Evolutionary conservation across 2,797 vertebrate genomes (phyloP).

Genomic region (Darevskia nairensis): DNA sequence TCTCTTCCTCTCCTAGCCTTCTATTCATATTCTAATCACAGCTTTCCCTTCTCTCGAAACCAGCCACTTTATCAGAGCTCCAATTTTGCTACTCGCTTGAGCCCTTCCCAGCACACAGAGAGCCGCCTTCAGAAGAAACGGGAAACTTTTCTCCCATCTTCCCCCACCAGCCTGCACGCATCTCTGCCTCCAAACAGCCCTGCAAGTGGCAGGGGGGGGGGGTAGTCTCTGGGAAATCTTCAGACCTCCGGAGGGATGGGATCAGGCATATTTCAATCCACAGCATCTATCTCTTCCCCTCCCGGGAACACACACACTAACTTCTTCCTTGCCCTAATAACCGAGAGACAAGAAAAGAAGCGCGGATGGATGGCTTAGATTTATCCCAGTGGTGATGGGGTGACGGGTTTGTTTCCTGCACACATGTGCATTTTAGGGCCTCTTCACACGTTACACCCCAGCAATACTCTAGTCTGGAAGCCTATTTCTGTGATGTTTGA

Average conservation of each 20-base stretch:
- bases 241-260: no score
- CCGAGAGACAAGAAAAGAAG: no score
- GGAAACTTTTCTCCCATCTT: constrained; percentile 32
- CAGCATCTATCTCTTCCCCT: no score
- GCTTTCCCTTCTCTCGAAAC: constrained; percentile 93
- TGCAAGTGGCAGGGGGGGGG: no score
- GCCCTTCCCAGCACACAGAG: constrained; percentile 85
- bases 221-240: background rate
- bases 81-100: constrained; percentile 86
- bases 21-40: constrained; percentile 99
- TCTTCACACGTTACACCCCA: background rate
- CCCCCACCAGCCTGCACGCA: background rate
- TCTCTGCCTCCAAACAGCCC: background rate
- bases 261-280: no score
- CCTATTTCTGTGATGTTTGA: background rate
- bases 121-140: constrained; percentile 68
- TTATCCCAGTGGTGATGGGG: background rate
- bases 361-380: no score
- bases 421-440: background rate
- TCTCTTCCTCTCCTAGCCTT: constrained; percentile 93
- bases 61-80: constrained; percentile 95
- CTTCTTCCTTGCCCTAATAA: no score
- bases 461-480: background rate
- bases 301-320: no score
- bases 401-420: background rate